Percentiles rank a stretch among this genome's conserved stretches.
These are phyloP conservation scores for Conus ventricosus DNA, from an alignment of 1,140 invertebrate genomes.

Conservation along the genomic window DNA sequence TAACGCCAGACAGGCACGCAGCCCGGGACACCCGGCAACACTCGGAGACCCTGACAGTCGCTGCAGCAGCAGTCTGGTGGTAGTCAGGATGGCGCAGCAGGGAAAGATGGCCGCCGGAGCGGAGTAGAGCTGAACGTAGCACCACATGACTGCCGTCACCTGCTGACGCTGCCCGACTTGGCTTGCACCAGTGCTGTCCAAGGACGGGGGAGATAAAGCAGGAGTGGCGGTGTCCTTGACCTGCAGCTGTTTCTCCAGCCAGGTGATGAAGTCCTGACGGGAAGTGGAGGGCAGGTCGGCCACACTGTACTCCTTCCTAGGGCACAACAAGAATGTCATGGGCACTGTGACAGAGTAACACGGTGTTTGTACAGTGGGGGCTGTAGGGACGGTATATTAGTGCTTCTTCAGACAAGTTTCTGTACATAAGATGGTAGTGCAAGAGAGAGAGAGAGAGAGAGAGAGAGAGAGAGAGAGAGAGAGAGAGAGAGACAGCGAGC, in stretches of 20 bases:
- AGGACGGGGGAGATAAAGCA: background rate
- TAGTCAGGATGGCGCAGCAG: conserved; percentile 68
- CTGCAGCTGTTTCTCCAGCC: conserved; percentile 58
- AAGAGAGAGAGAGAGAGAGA: too few relatives aligned
- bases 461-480: too few relatives aligned
- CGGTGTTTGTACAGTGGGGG: too few relatives aligned
- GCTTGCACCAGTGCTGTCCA: background rate
- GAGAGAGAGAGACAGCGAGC: too few relatives aligned
- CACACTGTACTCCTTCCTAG: conserved; percentile 30
- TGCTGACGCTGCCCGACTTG: background rate
- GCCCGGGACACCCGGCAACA: conserved; percentile 57
- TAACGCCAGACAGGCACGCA: conserved; percentile 64
- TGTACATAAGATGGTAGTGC: too few relatives aligned
- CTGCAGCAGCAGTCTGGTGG: conserved; percentile 56
- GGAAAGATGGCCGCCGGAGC: conserved; percentile 46
- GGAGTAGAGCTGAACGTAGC: conserved; percentile 63
- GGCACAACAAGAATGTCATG: background rate
- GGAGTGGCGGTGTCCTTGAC: conserved; percentile 2
- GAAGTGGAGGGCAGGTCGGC: conserved; percentile 54
- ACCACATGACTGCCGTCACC: conserved; percentile 67
- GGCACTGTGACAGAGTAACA: background rate
- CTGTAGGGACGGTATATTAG: background rate
- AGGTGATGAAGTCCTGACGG: conserved; percentile 50
- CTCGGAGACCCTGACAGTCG: conserved; percentile 28
- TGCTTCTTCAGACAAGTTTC: background rate